Percentiles rank a stretch among this genome's conserved stretches.
These are phyloP conservation scores for Dendronephthya gigantea DNA, from an alignment of 64 coral and sea anemone genomes.

Conservation along the genomic window DNA sequence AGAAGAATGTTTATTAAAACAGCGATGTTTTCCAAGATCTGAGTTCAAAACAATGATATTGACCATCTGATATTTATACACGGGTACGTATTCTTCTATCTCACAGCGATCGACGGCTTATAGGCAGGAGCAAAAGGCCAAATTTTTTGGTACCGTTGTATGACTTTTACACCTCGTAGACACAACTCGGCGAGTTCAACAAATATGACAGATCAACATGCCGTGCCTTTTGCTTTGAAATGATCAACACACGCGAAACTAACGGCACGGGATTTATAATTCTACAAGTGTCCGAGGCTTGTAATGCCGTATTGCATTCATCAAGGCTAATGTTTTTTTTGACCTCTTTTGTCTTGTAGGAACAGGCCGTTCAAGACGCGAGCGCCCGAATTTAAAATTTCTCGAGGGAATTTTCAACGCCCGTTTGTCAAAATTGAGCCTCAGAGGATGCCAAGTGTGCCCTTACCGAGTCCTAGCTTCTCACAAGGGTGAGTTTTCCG, in stretches of 20 bases:
- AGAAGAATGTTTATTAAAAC: neutral
- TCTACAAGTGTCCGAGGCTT: too few relatives aligned
- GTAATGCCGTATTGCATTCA: too few relatives aligned
- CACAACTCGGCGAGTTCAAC: too few relatives aligned
- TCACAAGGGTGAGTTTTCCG: neutral
- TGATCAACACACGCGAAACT: neutral
- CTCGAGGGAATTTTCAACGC: neutral
- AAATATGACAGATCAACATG: too few relatives aligned
- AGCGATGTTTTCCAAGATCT: neutral
- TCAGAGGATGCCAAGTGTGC: neutral
- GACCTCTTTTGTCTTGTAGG: neutral
- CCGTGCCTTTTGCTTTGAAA: neutral
- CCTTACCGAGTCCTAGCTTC: neutral
- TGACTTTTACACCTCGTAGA: too few relatives aligned
- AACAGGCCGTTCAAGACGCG: neutral
- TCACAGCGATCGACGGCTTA: neutral
- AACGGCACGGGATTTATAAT: neutral
- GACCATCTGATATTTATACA: neutral
- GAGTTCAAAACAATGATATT: neutral
- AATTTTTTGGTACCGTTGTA: neutral
- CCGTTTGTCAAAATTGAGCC: neutral
- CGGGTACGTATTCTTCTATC: neutral
- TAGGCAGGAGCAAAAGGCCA: neutral
- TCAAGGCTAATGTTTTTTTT: neutral
- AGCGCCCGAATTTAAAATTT: constrained; percentile 3